Percentiles rank a stretch among this genome's conserved stretches.
These are phyloP conservation scores for Phania funesta DNA, from an alignment of 2,888 invertebrate genomes.

Conservation along the genomic window DNA sequence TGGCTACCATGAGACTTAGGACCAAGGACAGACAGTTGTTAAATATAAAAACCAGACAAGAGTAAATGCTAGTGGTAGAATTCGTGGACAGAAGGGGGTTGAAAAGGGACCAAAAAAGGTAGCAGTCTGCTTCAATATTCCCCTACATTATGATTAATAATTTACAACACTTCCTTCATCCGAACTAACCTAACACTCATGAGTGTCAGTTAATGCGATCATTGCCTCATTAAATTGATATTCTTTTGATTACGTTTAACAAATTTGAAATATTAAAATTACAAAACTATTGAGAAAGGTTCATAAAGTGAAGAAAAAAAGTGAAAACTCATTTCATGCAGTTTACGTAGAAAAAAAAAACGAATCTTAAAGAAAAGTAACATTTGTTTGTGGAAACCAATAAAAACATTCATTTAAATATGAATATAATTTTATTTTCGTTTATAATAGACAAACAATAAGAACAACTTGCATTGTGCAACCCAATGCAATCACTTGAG, in stretches of 20 bases:
- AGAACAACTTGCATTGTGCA: slow-evolving; percentile 54
- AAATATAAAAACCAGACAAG: too few species aligned
- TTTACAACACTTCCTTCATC: slow-evolving; percentile 17
- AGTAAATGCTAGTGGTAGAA: too few species aligned
- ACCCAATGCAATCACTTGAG: slow-evolving; percentile 64
- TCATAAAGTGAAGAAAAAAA: slow-evolving; percentile 36
- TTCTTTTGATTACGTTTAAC: slow-evolving; percentile 56
- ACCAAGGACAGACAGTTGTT: too few species aligned
- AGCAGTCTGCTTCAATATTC: too few species aligned
- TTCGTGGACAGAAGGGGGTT: too few species aligned
- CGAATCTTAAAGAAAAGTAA: slow-evolving; percentile 39
- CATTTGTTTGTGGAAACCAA: slow-evolving; percentile 62
- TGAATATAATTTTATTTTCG: slow-evolving; percentile 5
- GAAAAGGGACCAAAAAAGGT: too few species aligned
- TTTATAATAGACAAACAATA: slow-evolving; percentile 47
- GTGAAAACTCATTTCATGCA: slow-evolving; percentile 66
- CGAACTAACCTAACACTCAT: slow-evolving; percentile 61
- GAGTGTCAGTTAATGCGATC: slow-evolving; percentile 60
- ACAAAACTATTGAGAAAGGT: slow-evolving; percentile 5
- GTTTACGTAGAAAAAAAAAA: slow-evolving; percentile 28
- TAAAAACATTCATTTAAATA: slow-evolving; percentile 64
- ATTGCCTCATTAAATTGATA: slow-evolving; percentile 60
- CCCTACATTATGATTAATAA: too few species aligned
- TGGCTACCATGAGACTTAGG: too few species aligned
- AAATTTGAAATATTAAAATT: slow-evolving; percentile 61